Evolutionary conservation across 2,888 invertebrate genomes (phyloP).

Genomic region (Parasteatoda lunata): DNA sequence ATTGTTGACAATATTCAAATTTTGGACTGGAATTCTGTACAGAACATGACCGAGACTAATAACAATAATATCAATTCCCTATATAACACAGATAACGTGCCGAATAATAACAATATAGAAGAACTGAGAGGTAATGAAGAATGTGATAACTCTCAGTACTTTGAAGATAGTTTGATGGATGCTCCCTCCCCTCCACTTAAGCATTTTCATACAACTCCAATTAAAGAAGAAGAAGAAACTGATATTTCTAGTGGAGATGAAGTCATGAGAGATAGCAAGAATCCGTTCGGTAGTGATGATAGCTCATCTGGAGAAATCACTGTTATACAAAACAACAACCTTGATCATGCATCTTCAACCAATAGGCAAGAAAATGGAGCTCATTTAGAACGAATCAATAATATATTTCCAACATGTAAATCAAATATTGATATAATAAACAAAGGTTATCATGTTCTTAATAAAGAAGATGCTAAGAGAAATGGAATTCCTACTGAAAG

Average conservation of each 20-base stretch:
- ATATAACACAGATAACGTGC: slow-evolving; percentile 46
- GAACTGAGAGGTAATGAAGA: slow-evolving; percentile 55
- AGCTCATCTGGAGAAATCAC: slow-evolving; percentile 59
- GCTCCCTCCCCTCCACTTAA: slow-evolving; percentile 61
- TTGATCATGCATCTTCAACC: slow-evolving; percentile 14
- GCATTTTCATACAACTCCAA: slow-evolving; percentile 68
- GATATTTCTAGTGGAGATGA: slow-evolving; percentile 69
- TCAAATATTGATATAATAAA: slow-evolving; percentile 42
- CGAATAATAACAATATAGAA: slow-evolving; percentile 52
- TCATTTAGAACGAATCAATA: slow-evolving; percentile 66
- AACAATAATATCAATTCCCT: slow-evolving; percentile 67
- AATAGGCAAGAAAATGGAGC: slow-evolving; percentile 31
- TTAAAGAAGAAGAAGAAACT: slow-evolving; percentile 70
- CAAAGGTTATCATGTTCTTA: slow-evolving; percentile 22
- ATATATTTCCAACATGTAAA: slow-evolving; percentile 67
- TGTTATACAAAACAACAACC: slow-evolving; percentile 59
- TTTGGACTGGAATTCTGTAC: slow-evolving; percentile 52
- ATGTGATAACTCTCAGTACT: slow-evolving; percentile 69
- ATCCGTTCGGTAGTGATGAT: slow-evolving; percentile 66
- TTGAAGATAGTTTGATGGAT: slow-evolving; percentile 70
- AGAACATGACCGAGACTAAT: slow-evolving; percentile 58
- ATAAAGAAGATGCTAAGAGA: slow-evolving; percentile 24
- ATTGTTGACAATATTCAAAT: slow-evolving; percentile 54
- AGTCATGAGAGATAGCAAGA: slow-evolving; percentile 67
- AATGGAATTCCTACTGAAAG: slow-evolving; percentile 45